Base-by-base conservation (phyloP, 2,888 invertebrate genomes). In the Nematopogon swammerdamellus region DNA sequence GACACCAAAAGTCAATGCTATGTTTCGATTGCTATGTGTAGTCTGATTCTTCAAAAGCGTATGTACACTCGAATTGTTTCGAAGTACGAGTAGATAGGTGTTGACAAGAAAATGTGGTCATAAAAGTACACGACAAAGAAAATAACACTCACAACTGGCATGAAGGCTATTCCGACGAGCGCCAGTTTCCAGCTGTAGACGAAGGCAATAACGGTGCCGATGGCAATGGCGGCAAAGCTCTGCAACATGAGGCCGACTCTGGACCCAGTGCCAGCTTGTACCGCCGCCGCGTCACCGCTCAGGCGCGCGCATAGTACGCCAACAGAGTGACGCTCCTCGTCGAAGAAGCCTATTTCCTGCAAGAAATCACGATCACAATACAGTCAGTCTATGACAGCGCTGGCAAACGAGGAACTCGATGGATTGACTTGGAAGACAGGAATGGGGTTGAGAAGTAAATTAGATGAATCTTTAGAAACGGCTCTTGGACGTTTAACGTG, bases 271-370 rank as follows among this genome's bases (percentile, higher is more conserved):
- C 84, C 86, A 1, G 83, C 83, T 57, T 86, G 86, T 0, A 87
- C 82, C 49, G 83, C 84, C 0, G 85, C 81, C 1, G 86, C 82
- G 56, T 87, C 86, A 2, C 85, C 82, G 44, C 85, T 84, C 0
- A 87, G 65, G 42, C 86, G 69, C 0, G 86, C 81, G 57, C 85
- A 85, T 10, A 87, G 63, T 0, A 85, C 83, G 1, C 87, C 87
- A 0, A 85, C 83, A 45, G 83, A 81, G 61, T 87, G 86, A 2
- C 61, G 58, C 30, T 81, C 79, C 50, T 81, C 81, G 58, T 87
- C 86, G 62, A 80, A 87, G 74, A 79, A 87, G 1, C 82, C 83
- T 54, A 86, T 83, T 64, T 87, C 87, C 73, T 82, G 51, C 51
- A 42, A n/a, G n/a, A n/a, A n/a, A n/a, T n/a, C n/a, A n/a, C n/a